These are phyloP conservation scores for Noturus placidus DNA, from an alignment of 2,113 vertebrate species.

Conservation along the genomic window DNA sequence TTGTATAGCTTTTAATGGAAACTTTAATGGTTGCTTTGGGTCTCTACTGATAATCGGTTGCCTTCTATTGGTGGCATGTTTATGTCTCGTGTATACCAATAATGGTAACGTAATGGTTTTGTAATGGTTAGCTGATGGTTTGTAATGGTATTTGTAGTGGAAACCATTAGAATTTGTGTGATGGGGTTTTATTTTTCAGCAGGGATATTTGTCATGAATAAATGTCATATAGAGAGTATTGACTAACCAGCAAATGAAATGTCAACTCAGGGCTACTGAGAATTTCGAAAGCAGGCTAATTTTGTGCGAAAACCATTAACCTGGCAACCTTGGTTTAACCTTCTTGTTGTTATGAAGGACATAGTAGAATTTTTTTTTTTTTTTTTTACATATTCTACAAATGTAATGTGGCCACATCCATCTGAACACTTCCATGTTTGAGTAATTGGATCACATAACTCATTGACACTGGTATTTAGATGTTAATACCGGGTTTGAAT, in stretches of 20 bases:
- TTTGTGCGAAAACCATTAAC: not conserved
- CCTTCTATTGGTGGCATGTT: no score
- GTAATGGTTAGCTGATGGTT: no score
- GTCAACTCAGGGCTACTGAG: not conserved
- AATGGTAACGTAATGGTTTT: no score
- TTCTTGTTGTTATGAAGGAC: not conserved
- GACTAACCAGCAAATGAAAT: not conserved
- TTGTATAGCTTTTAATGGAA: no score
- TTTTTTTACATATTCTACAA: not conserved
- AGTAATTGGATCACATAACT: not conserved
- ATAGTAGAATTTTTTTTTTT: not conserved
- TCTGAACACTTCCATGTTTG: not conserved
- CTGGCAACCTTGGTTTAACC: not conserved
- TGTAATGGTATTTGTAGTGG: no score
- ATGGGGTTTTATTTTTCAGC: no score
- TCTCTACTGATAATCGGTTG: no score
- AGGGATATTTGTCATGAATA: not conserved
- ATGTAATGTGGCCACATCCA: not conserved
- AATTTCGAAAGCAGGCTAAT: not conserved
- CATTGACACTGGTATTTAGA: not conserved
- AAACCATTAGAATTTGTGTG: no score
- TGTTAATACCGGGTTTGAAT: not conserved
- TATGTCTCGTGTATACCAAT: no score
- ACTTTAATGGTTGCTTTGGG: no score
- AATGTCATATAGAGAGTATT: not conserved